Percentiles rank a stretch among this genome's conserved stretches.
phyloP scores from a whole-genome alignment of 2,888 invertebrate genomes.

The Chromoteleia sp. region DNA sequence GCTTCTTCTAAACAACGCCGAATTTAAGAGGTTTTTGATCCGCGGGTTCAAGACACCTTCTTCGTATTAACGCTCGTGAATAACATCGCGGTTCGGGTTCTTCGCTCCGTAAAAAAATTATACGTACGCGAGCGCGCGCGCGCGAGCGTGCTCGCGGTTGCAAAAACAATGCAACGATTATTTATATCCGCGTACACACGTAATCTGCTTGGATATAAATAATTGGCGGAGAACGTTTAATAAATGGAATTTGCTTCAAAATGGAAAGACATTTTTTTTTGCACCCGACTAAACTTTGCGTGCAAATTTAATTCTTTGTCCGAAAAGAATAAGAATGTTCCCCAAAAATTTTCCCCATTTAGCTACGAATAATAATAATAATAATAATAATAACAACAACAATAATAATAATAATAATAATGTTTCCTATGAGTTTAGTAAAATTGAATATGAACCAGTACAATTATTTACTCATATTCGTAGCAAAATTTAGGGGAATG shows the following conservation, averaged over 20 bases:
- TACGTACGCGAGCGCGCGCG: slow-evolving; percentile 2
- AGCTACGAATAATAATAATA: no score
- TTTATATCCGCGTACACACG: slow-evolving; percentile 59
- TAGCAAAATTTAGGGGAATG: no score
- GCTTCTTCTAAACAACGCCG: slow-evolving; percentile 76
- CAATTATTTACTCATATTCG: no score
- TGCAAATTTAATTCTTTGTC: not conserved
- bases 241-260: not conserved
- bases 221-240: slow-evolving; percentile 8
- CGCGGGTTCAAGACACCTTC: slow-evolving; percentile 67
- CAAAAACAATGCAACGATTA: slow-evolving; percentile 64
- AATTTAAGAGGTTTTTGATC: slow-evolving; percentile 82
- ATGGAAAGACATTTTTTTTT: not conserved
- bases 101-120: slow-evolving; percentile 45
- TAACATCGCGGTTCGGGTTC: slow-evolving; percentile 49
- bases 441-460: no score
- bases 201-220: slow-evolving; percentile 49
- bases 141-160: slow-evolving; percentile 18
- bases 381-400: no score
- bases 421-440: no score
- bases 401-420: no score
- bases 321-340: not conserved
- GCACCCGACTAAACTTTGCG: no score
- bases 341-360: no score
- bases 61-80: slow-evolving; percentile 58